Percentiles rank a stretch among this genome's conserved stretches.
Evolutionary conservation across 2,797 vertebrate species (phyloP).

Genomic region (Eidolon dupreanum): DNA sequence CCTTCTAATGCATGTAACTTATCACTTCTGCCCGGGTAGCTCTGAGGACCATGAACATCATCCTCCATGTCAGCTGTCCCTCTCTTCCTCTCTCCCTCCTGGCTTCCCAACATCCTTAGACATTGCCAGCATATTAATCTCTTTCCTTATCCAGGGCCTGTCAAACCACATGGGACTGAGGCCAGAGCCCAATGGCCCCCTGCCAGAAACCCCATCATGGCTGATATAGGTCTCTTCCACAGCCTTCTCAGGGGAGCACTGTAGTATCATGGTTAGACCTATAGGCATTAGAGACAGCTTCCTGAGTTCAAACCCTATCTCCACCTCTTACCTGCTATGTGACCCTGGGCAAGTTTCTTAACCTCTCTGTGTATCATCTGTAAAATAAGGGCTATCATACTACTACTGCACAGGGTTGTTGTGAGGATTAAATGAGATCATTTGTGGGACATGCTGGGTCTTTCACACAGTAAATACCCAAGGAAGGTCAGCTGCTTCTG

Average conservation of each 20-base stretch:
- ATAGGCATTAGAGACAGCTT: background rate
- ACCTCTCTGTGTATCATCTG: slow-evolving; percentile 20
- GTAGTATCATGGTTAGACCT: background rate
- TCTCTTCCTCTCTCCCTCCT: background rate
- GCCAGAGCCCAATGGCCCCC: background rate
- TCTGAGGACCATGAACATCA: background rate
- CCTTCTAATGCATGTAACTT: background rate
- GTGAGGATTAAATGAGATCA: background rate
- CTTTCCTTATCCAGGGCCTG: background rate
- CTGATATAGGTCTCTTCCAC: background rate
- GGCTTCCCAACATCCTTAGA: background rate
- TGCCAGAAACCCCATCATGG: background rate
- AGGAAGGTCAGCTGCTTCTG: background rate
- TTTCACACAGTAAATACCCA: background rate
- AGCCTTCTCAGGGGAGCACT: background rate
- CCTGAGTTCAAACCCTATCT: background rate
- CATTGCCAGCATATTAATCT: background rate
- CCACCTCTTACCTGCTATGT: background rate
- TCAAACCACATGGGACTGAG: background rate
- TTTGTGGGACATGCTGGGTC: background rate
- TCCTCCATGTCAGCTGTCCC: background rate
- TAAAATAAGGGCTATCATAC: background rate
- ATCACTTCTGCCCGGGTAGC: background rate
- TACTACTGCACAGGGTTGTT: background rate
- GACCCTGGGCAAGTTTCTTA: background rate